Percentiles rank a stretch among this genome's conserved stretches.
Evolutionary conservation across 2,888 invertebrate genomes (phyloP).

Genomic region (Limenitis camilla): DNA sequence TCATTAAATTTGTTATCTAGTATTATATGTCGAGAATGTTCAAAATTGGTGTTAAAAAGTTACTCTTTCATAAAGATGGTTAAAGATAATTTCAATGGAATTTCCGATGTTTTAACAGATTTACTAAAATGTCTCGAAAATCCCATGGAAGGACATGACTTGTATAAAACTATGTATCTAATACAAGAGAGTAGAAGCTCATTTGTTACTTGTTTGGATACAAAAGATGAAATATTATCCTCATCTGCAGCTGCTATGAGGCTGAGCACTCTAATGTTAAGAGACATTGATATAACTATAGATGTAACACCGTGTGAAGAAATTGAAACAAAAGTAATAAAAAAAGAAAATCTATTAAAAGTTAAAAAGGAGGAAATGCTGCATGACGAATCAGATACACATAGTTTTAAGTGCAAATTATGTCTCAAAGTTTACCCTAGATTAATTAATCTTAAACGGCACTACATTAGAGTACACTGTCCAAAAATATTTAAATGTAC

Average conservation of each 20-base stretch:
- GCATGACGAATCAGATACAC: conserved; percentile 31
- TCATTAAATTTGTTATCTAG: not conserved
- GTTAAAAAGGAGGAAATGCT: conserved; percentile 39
- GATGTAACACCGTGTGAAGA: conserved; percentile 18
- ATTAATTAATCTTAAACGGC: conserved; percentile 38
- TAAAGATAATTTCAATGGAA: not conserved
- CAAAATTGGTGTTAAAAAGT: not conserved
- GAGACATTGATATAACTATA: not conserved
- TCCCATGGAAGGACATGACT: not conserved
- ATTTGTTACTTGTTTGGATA: conserved; percentile 42
- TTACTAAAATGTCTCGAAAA: not conserved
- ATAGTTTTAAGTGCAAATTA: conserved; percentile 37
- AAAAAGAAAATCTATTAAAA: conserved; percentile 14
- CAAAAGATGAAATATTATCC: conserved; percentile 23
- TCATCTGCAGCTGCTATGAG: conserved; percentile 31
- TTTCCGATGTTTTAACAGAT: not conserved
- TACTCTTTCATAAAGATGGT: not conserved
- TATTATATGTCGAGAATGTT: not conserved
- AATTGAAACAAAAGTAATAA: conserved; percentile 16
- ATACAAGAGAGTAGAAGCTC: conserved; percentile 31
- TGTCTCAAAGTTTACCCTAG: conserved; percentile 41
- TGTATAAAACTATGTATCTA: not conserved
- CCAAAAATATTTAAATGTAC: conserved; percentile 42
- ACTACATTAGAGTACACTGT: conserved; percentile 46
- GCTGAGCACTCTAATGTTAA: conserved; percentile 22